Conservation (phyloP, 1,140 invertebrate genomes). For the Camponotus vicinus region DNA sequence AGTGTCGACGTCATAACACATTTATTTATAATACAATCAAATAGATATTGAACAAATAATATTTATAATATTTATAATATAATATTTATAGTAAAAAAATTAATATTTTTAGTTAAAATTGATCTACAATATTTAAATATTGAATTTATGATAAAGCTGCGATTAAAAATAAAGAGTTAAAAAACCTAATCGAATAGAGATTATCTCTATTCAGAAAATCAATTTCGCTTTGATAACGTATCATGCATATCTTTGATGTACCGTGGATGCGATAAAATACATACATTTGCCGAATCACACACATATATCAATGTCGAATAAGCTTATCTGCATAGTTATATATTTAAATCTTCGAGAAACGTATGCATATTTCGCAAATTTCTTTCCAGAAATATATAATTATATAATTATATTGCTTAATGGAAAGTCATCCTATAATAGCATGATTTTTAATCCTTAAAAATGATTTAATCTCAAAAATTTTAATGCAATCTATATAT, state of each 20-base stretch:
- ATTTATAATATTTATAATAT: too few species aligned
- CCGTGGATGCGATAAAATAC: background rate
- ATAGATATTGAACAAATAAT: too few species aligned
- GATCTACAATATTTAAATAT: background rate
- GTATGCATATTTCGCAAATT: background rate
- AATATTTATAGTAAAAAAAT: background rate
- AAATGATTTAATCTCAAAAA: background rate
- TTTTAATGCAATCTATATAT: constrained; percentile 21
- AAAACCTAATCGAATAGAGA: background rate
- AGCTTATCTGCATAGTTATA: background rate
- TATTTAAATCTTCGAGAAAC: constrained; percentile 16
- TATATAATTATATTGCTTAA: background rate
- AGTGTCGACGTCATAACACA: too few species aligned
- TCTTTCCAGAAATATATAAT: background rate
- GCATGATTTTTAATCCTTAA: background rate
- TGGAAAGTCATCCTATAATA: background rate
- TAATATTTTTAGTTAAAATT: background rate
- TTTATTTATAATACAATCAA: too few species aligned
- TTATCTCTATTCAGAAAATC: background rate
- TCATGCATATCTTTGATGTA: background rate
- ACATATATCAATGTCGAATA: background rate
- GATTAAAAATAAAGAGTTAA: constrained; percentile 16
- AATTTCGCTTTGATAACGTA: background rate
- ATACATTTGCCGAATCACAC: background rate
- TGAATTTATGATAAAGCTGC: background rate